These are phyloP conservation scores for Rhineura floridana DNA, from an alignment of 2,113 vertebrate genomes.

Conservation along the genomic window DNA sequence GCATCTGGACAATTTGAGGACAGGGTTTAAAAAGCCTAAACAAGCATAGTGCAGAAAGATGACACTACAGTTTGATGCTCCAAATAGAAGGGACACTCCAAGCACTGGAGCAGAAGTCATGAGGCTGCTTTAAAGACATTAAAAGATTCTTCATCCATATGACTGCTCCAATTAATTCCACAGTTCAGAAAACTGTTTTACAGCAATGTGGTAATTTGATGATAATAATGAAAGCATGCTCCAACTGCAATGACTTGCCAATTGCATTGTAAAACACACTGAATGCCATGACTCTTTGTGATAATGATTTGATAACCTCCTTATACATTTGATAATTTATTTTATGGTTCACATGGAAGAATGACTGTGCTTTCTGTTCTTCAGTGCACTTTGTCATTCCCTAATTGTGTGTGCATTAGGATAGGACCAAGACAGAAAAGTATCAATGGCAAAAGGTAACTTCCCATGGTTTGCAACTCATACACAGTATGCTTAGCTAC, in stretches of 20 bases:
- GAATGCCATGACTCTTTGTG: neutral
- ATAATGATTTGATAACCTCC: neutral
- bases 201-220: neutral
- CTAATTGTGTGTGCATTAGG: neutral
- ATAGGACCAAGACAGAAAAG: neutral
- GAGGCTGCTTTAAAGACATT: neutral
- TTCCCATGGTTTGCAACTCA: neutral
- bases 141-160: neutral
- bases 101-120: neutral
- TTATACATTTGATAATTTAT: neutral
- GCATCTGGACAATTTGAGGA: neutral
- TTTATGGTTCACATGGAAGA: neutral
- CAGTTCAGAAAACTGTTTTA: neutral
- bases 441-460: neutral
- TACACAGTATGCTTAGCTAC: neutral
- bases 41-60: neutral
- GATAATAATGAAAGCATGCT: neutral
- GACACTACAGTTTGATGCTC: neutral
- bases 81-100: neutral
- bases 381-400: neutral
- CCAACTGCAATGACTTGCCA: neutral
- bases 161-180: neutral
- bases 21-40: neutral
- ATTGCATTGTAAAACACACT: neutral
- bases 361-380: neutral